Evolutionary conservation across 2,797 vertebrate species (phyloP), one percentile per base, ranked within the genome.

Genomic region (Synanceia verrucosa): DNA sequence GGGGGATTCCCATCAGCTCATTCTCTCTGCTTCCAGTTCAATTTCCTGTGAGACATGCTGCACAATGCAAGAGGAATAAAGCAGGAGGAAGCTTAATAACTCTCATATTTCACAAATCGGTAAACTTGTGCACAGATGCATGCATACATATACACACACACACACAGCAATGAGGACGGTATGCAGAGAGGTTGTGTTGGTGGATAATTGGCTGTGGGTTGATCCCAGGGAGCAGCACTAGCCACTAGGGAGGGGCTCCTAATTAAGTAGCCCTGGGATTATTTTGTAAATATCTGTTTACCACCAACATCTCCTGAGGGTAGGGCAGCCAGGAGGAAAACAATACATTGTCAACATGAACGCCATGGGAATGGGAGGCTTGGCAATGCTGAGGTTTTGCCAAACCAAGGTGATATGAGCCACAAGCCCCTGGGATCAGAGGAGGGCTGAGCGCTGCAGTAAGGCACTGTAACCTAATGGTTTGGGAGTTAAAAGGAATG

Each of bases 211-310:
- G 89, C 67, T 86, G 63, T 65, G 65, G 63, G 68, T 79, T 81
- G 79, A 85, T 86, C 88, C 89, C 72, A 83, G 74, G 57, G 90
- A 89, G 52, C 68, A 76, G 51, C 39, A 52, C 24, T 41, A 50
- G 50, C 53, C 88, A 65, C 91, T 2, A 61, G 91, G 85, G 93
- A 92, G 37, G 53, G 28, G 48, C 11, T 75, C 77, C 86, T 95
- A 94, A 94, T 94, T 92, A 93, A 92, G 89, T 73, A 90, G 88
- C 86, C 79, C 73, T 85, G 93, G 94, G 94, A 94, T 94, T 94
- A 93, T 94, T 95, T 93, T 92, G 93, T 93, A 94, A 94, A 94
- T 95, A 94, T 91, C 89, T 92, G 92, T 92, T 93, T 92, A 93
- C 89, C 87, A 86, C 90, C 44, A 53, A 43, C 76, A 72, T 68